Evolutionary conservation across 2,113 vertebrate species (phyloP), one percentile per base, ranked within the genome.

Genomic region (Tonatia bakeri): DNA sequence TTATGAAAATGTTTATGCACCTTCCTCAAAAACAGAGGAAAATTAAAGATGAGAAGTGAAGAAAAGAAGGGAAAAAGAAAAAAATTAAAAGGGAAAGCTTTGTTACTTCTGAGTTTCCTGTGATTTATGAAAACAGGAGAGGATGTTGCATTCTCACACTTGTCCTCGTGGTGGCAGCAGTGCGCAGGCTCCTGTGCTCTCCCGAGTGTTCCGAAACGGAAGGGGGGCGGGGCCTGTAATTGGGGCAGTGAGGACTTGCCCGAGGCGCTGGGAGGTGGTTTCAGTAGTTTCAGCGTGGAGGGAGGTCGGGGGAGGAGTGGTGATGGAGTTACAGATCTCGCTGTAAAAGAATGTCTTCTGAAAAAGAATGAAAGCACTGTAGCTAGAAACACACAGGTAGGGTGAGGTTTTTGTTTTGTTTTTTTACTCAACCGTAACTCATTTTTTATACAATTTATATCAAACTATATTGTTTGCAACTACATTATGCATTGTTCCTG

Each of bases 151-250:
- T 81, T 73, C 67, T 38, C 70, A 70, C 13, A 0, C 4, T 52
- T 15, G 45, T 1, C 88, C 85, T 33, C 45, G 4, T 17, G 88
- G 80, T n/a, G 93, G 75, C 91, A 86, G 91, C 52, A 67, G 3
- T 1, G 10, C 31, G 26, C 61, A n/a, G 17, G 14, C 1, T 16
- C 5, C 7, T 14, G 26, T 0, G 26, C 43, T 45, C 0, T 3
- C 47, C 2, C 5, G 20, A 12, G 7, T 0, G 12, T n/a, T n/a
- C n/a, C n/a, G n/a, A n/a, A n/a, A n/a, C n/a, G n/a, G n/a, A n/a
- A n/a, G n/a, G n/a, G n/a, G n/a, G n/a, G n/a, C n/a, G n/a, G 36
- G 2, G 4, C 1, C 1, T 33, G 31, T 22, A 33, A 38, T 14
- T 45, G 36, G 40, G 17, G 0, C 20, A 8, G 14, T 47, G 20